phyloP scores from a whole-genome alignment of 2,797 vertebrate species.

The Lemur catta region DNA sequence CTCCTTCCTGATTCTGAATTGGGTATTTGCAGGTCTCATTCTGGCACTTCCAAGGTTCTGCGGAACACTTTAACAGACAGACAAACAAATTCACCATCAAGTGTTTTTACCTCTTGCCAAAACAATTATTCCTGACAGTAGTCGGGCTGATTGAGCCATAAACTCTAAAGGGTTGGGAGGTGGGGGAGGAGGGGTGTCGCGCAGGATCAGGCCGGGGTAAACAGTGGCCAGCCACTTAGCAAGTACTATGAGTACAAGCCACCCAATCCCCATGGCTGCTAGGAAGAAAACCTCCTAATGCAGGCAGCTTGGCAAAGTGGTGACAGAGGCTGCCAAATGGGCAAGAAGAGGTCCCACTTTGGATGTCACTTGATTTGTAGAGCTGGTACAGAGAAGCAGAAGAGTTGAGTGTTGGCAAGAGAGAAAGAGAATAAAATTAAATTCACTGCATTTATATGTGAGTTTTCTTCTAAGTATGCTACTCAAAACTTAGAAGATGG shows the following conservation, averaged over 20 bases:
- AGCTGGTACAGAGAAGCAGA: slow-evolving; percentile 69
- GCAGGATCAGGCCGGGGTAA: background rate
- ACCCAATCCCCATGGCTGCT: slow-evolving; percentile 68
- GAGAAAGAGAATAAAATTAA: slow-evolving; percentile 73
- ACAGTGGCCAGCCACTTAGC: slow-evolving; percentile 63
- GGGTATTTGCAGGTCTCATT: background rate
- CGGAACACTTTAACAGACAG: slow-evolving; percentile 64
- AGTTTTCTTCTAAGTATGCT: slow-evolving; percentile 60
- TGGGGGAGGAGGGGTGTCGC: background rate
- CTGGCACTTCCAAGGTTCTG: slow-evolving; percentile 57
- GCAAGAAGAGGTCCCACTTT: slow-evolving; percentile 75
- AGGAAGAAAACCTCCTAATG: slow-evolving; percentile 62
- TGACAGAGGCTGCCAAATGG: slow-evolving; percentile 71
- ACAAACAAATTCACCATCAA: slow-evolving; percentile 64
- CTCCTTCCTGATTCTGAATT: background rate
- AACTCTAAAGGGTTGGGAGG: slow-evolving; percentile 44
- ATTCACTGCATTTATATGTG: slow-evolving; percentile 62
- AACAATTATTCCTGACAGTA: slow-evolving; percentile 70
- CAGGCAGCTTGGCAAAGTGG: slow-evolving; percentile 66
- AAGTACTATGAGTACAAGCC: slow-evolving; percentile 1
- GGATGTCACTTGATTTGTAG: slow-evolving; percentile 78
- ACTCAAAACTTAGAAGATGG: slow-evolving; percentile 46
- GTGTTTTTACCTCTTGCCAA: slow-evolving; percentile 65
- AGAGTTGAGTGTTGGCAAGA: slow-evolving; percentile 70
- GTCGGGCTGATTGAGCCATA: slow-evolving; percentile 63